phyloP scores from a whole-genome alignment of 2,113 vertebrate genomes.

The rat (Rattus norvegicus) region GRCr8 NC_086022.1:26685501-26686000 shows the following conservation, averaged over 20 bases:
- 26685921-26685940: neutral
- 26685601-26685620: neutral
- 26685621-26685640: constrained; percentile 14
- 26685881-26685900: neutral
- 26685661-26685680: neutral
- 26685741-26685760: constrained; percentile 39
- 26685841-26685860: neutral
- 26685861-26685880: neutral
- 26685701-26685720: neutral
- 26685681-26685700: neutral
- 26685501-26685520: neutral
- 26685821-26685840: neutral
- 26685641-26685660: neutral
- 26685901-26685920: neutral
- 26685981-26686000: neutral
- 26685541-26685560: neutral
- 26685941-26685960: neutral
- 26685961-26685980: neutral
- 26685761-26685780: neutral
- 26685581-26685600: neutral
- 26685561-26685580: neutral
- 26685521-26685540: neutral
- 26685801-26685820: neutral
- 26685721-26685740: neutral
- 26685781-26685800: neutral